Evolutionary conservation across 2,888 invertebrate species (phyloP), one percentile per base, ranked within the genome.

Genomic region (Drosophila incognita): DNA sequence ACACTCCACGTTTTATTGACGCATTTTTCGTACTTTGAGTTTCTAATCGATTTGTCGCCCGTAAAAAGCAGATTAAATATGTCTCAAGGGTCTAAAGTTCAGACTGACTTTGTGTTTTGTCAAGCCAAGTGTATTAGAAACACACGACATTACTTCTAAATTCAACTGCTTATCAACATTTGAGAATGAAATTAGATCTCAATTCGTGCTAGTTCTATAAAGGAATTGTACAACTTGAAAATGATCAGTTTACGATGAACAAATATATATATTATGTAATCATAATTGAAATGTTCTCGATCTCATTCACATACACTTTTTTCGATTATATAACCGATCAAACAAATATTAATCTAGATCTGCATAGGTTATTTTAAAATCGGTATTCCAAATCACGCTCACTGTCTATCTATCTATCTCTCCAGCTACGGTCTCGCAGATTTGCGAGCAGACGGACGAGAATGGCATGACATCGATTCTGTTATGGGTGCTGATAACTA

Each of bases 81-180:
- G 64, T 52, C 36, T 52, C 40, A 52, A 31, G 60, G 48, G 88
- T 85, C 82, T 79, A 82, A 87, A 82, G 88, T 84, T 48, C 82
- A 53, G 35, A 40, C 11, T 21, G 24, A 54, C 58, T 61, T 33
- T 27, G 56, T 68, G 36, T 54, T 18, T 29, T 21, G 40, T 31
- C 54, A 21, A 57, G 18, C 38, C 48, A 46, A 53, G 31, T 48
- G 52, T 36, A 66, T 57, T 61, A 35, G 33, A 58, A 69, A 31
- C 66, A 81, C 64, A 69, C 67, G 66, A 83, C 51, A 62, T 42
- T 38, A 56, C 52, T 76, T 72, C 67, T 29, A 67, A 82, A 63
- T 57, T 33, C 49, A 57, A 57, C 18, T 21, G 15, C 82, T 87
- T 87, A 82, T 82, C 82, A 81, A 57, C 5, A 21, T 27, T 54